phyloP scores from a whole-genome alignment of 2,888 invertebrate species.

The Stenolophus ochropezus region DNA sequence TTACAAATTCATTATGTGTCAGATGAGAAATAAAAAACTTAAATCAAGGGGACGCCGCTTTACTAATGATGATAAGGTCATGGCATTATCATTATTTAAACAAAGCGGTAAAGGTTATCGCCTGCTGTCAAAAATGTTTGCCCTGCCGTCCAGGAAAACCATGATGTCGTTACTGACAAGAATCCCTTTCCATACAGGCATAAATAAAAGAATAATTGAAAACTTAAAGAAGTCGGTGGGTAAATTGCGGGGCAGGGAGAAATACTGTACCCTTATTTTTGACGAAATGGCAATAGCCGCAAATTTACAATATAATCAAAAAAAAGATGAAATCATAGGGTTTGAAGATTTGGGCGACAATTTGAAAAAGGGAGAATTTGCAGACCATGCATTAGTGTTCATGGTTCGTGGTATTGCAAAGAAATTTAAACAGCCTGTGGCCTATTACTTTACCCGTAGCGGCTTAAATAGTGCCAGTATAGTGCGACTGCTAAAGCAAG shows the following conservation, averaged over 20 bases:
- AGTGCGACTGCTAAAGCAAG: background rate
- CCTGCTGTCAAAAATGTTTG: no score
- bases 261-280: slow-evolving; percentile 60
- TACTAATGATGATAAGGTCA: no score
- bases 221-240: slow-evolving; percentile 1
- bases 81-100: no score
- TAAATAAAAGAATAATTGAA: slow-evolving; percentile 11
- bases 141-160: no score
- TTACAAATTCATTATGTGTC: no score
- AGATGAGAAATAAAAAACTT: no score
- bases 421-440: slow-evolving; percentile 33
- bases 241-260: no score
- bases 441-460: background rate
- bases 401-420: slow-evolving; percentile 5
- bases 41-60: no score
- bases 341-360: slow-evolving; percentile 63
- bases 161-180: background rate
- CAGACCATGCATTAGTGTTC: slow-evolving; percentile 56
- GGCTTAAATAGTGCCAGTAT: background rate
- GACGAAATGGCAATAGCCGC: slow-evolving; percentile 57
- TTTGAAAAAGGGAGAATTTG: slow-evolving; percentile 51
- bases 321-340: slow-evolving; percentile 58
- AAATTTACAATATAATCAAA: slow-evolving; percentile 18
- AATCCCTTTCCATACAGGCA: slow-evolving; percentile 7
- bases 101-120: no score